phyloP scores from a whole-genome alignment of 2,888 invertebrate species.

The Caenorhabditis sp. region DNA sequence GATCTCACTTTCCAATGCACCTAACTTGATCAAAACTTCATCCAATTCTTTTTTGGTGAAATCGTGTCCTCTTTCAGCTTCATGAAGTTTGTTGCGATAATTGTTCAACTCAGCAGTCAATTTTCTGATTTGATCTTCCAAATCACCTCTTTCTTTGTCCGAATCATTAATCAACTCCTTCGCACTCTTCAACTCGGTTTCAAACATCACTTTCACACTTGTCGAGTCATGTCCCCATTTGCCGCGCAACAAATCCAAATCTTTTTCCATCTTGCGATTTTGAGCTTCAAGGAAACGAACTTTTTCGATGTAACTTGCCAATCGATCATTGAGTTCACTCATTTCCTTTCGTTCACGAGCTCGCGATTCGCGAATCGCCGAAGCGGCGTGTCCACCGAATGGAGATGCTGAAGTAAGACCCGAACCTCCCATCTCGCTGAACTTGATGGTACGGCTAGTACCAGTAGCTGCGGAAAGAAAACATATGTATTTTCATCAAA shows the following conservation, averaged over 20 bases:
- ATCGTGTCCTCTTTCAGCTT: slow-evolving; percentile 34
- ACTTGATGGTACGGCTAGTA: slow-evolving; percentile 56
- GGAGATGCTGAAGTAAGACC: slow-evolving; percentile 57
- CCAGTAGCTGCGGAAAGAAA: slow-evolving; percentile 31
- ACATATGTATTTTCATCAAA: background rate
- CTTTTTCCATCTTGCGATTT: slow-evolving; percentile 68
- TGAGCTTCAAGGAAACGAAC: slow-evolving; percentile 71
- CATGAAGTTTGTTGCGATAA: slow-evolving; percentile 49
- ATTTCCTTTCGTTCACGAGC: slow-evolving; percentile 74
- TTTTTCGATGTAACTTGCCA: slow-evolving; percentile 75
- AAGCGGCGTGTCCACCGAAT: slow-evolving; percentile 68
- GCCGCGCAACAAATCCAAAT: slow-evolving; percentile 61
- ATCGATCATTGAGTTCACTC: slow-evolving; percentile 74
- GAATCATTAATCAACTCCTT: slow-evolving; percentile 53
- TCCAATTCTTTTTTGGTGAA: slow-evolving; percentile 59
- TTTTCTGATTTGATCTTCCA: slow-evolving; percentile 56
- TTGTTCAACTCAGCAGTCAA: slow-evolving; percentile 56
- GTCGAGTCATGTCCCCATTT: slow-evolving; percentile 70
- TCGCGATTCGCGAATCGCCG: slow-evolving; percentile 71
- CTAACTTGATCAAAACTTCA: slow-evolving; percentile 72
- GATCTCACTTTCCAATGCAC: slow-evolving; percentile 58
- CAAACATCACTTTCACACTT: slow-evolving; percentile 63
- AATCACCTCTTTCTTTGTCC: slow-evolving; percentile 43
- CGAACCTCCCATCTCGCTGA: slow-evolving; percentile 62
- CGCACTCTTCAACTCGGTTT: slow-evolving; percentile 51